Percentiles rank a stretch among this genome's conserved stretches.
These are phyloP conservation scores for Taenioides sp. DNA, from an alignment of 2,797 vertebrate species.

Conservation along the genomic window DNA sequence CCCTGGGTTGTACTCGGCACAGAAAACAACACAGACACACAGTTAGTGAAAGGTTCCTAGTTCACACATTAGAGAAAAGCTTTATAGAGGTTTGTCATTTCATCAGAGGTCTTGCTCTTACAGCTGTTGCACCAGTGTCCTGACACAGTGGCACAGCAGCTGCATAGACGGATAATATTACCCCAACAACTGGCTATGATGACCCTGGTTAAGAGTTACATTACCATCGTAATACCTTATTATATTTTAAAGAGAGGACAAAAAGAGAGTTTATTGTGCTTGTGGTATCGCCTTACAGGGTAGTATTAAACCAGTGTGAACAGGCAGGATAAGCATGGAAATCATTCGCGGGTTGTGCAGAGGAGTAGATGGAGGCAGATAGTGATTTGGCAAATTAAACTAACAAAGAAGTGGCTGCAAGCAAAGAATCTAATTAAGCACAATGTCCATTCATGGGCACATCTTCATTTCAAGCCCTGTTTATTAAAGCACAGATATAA, in stretches of 20 bases:
- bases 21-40: conserved; percentile 41
- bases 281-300: conserved; percentile 1
- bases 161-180: conserved; percentile 70
- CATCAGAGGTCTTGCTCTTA: conserved; percentile 42
- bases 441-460: conserved; percentile 40
- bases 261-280: conserved; percentile 10
- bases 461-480: conserved; percentile 47
- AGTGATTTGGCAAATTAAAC: conserved; percentile 48
- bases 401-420: conserved; percentile 42
- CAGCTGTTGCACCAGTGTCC: conserved; percentile 70
- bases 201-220: conserved; percentile 34
- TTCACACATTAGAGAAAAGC: conserved; percentile 70
- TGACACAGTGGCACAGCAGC: conserved; percentile 69
- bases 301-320: not conserved
- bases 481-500: conserved; percentile 32
- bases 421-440: conserved; percentile 57
- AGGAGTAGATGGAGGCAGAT: conserved; percentile 25
- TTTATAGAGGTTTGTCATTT: conserved; percentile 61
- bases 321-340: conserved; percentile 12
- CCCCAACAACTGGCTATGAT: conserved; percentile 63
- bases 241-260: conserved; percentile 10
- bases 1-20: conserved; percentile 42
- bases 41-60: conserved; percentile 64
- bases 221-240: conserved; percentile 30
- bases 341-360: conserved; percentile 20